A percentile compares a stretch with the other conserved stretches of the same genome.
These are phyloP conservation scores for Callorhinus ursinus DNA, from an alignment of 2,113 vertebrate genomes.

Conservation along the genomic window DNA sequence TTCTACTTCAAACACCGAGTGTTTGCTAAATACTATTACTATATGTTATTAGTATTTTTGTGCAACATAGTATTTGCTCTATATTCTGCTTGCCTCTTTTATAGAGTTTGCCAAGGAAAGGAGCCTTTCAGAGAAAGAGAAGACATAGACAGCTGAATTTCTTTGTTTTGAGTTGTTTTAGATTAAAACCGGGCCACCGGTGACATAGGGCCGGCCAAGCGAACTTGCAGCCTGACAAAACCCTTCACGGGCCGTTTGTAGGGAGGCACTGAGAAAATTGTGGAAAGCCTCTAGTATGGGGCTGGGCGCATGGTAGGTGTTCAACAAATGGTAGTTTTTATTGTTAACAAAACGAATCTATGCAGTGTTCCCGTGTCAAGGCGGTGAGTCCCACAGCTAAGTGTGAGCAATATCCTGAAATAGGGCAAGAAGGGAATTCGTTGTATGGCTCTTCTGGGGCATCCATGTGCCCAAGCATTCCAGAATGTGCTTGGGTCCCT, in stretches of 20 bases:
- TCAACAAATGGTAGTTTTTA: background rate
- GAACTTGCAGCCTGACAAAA: background rate
- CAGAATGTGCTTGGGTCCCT: background rate
- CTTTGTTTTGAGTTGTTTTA: conserved; percentile 33
- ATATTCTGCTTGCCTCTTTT: background rate
- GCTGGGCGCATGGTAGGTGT: background rate
- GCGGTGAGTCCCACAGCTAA: background rate
- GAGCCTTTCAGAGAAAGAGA: background rate
- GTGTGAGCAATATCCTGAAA: background rate
- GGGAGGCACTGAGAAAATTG: background rate
- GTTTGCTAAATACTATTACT: conserved; percentile 26
- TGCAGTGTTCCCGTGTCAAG: background rate
- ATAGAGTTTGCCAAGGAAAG: conserved; percentile 48
- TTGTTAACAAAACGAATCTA: background rate
- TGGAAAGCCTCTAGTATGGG: background rate
- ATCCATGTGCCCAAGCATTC: background rate
- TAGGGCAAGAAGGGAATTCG: background rate
- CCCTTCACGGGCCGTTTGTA: background rate
- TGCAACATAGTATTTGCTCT: background rate
- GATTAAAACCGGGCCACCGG: background rate
- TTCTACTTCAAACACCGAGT: background rate
- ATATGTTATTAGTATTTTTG: background rate
- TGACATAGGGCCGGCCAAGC: background rate
- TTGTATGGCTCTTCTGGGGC: background rate
- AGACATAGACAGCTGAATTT: background rate